phyloP scores from a whole-genome alignment of 37 sponge, comb jelly and placozoan genomes.

The Ianthella basta region DNA sequence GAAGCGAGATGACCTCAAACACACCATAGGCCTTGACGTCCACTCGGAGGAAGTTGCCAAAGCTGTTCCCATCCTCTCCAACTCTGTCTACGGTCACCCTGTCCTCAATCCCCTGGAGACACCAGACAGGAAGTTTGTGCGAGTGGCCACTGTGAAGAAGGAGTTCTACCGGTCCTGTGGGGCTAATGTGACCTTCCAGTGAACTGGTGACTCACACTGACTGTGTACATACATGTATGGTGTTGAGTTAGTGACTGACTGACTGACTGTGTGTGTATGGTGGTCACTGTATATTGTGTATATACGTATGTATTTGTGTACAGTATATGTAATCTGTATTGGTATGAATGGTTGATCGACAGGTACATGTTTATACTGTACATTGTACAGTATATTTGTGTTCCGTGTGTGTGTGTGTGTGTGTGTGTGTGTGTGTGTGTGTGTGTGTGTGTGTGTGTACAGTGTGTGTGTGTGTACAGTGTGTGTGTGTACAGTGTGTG shows the following conservation, averaged over 20 bases:
- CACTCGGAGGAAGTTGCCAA: constrained; percentile 73
- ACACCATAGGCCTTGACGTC: constrained; percentile 80
- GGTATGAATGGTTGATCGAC: no score
- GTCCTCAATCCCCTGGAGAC: constrained; percentile 56
- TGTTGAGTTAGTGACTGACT: no score
- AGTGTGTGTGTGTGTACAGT: no score
- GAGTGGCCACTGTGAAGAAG: constrained; percentile 82
- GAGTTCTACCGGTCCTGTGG: constrained; percentile 90
- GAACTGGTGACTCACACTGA: background rate
- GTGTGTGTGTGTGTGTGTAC: no score
- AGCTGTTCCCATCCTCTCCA: constrained; percentile 78
- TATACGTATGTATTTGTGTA: no score
- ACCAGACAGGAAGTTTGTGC: constrained; percentile 62
- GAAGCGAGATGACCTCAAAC: constrained; percentile 88
- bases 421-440: no score
- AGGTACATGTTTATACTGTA: no score
- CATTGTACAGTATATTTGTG: no score
- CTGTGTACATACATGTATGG: background rate
- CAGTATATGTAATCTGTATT: no score
- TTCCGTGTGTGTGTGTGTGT: no score
- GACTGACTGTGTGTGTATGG: no score
- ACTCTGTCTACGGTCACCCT: constrained; percentile 87
- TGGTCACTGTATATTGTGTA: background rate
- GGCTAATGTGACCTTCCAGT: constrained; percentile 8
- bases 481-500: no score